Evolutionary conservation across 2,888 invertebrate species (phyloP), one percentile per base, ranked within the genome.

Genomic region (Volucella zonaria): DNA sequence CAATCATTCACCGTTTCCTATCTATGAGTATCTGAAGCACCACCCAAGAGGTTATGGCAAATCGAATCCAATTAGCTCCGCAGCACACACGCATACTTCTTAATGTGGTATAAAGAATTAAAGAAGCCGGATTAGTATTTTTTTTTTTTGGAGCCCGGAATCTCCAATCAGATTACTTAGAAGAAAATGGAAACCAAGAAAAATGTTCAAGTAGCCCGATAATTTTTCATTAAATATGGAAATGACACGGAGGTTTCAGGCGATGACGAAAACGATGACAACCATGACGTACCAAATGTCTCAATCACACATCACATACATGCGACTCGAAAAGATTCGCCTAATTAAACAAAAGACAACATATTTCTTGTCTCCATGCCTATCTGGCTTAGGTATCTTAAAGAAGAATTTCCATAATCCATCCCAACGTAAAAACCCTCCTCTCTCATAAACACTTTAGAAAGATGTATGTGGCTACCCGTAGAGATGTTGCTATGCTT

Each of bases 371-470:
- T 42, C 43, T 49, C 8, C 38, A 40, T 42, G 43, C n/a, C 59
- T 59, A 45, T 47, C 49, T 18, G 11, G 23, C 11, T 10, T 12
- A 45, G 61, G 45, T 45, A 61, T 61, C 45, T n/a, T 10, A 40
- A 42, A 31, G 58, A 8, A 47, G 59, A 78, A 79, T 79, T 67
- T 73, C 66, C 73, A 79, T 79, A 79, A 73, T 79, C 70, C 64
- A 70, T 42, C 45, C 61, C 43, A 49, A 14, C 23, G 38, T n/a
- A 18, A 31, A 11, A 45, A 31, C 14, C 40, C 18, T 47, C n/a
- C n/a, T 14, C n/a, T 43, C 6, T n/a, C 12, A 12, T 12, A 15
- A 12, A 6, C 40, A 74, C 56, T 70, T 42, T 3, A 45, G 9
- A 47, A n/a, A 40, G 61, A 59, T 15, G 11, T 40, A 40, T 40